Conservation (phyloP, 2,888 invertebrate species). For the Villa cingulata region DNA sequence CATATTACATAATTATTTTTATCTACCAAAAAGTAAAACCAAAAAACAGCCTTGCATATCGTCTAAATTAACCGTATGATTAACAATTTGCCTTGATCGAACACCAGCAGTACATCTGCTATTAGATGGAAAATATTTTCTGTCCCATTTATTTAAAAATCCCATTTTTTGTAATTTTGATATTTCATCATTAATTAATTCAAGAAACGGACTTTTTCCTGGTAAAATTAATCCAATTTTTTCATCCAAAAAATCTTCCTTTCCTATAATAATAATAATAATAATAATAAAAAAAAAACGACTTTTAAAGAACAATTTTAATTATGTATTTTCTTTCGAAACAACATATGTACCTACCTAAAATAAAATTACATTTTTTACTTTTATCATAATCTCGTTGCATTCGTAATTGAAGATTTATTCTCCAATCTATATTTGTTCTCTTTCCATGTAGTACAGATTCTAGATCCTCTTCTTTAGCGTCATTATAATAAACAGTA, state of each 20-base stretch:
- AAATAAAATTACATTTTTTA: constrained; percentile 58
- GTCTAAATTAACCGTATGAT: constrained; percentile 74
- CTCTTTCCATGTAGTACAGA: constrained; percentile 53
- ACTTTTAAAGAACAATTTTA: not conserved
- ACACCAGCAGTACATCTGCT: constrained; percentile 65
- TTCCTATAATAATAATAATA: constrained; percentile 39
- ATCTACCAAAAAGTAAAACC: constrained; percentile 60
- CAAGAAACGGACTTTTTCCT: constrained; percentile 60
- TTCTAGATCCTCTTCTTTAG: constrained; percentile 38
- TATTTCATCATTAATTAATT: constrained; percentile 63
- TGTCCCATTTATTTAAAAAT: constrained; percentile 69
- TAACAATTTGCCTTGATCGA: constrained; percentile 53
- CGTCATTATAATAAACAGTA: constrained; percentile 40
- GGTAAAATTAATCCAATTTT: constrained; percentile 64
- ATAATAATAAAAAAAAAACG: not conserved
- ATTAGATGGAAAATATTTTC: constrained; percentile 58
- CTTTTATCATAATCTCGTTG: constrained; percentile 49
- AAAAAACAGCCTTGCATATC: constrained; percentile 92
- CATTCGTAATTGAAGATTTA: constrained; percentile 60
- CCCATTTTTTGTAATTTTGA: constrained; percentile 72
- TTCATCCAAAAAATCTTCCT: constrained; percentile 66
- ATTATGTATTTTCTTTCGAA: not conserved
- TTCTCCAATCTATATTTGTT: constrained; percentile 69
- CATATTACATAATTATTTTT: not conserved
- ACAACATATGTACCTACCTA: constrained; percentile 39